Evolutionary conservation across 1,140 invertebrate genomes (phyloP).

Genomic region (Zaprionus taronus): DNA sequence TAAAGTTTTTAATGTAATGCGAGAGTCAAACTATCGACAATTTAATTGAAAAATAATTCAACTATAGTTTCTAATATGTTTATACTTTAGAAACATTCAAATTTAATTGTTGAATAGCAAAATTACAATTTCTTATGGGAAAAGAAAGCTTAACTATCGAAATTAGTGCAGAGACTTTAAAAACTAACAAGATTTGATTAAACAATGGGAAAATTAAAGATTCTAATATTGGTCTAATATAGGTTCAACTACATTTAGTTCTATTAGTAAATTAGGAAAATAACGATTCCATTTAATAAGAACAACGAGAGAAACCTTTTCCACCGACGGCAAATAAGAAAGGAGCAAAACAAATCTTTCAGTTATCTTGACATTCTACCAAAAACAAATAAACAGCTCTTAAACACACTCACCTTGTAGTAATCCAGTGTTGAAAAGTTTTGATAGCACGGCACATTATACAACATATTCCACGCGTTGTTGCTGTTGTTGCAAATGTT

Average conservation of each 20-base stretch:
- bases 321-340: not conserved
- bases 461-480: slow-evolving; percentile 83
- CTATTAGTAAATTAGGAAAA: too few relatives aligned
- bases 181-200: too few relatives aligned
- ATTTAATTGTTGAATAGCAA: not conserved
- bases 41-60: too few relatives aligned
- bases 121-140: not conserved
- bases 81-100: not conserved
- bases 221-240: too few relatives aligned
- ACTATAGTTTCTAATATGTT: too few relatives aligned
- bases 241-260: too few relatives aligned
- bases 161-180: too few relatives aligned
- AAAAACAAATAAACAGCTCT: not conserved
- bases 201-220: too few relatives aligned
- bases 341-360: not conserved
- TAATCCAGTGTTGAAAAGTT: slow-evolving; percentile 84
- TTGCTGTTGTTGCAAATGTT: slow-evolving; percentile 32
- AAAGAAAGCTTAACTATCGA: too few relatives aligned
- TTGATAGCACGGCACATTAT: slow-evolving; percentile 84
- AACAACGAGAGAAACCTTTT: not conserved
- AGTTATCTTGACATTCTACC: not conserved
- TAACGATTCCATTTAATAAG: too few relatives aligned
- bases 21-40: too few relatives aligned
- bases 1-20: too few relatives aligned
- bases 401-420: slow-evolving; percentile 73